These are phyloP conservation scores for Bovichtus variegatus DNA, from an alignment of 2,797 vertebrate species.

Conservation along the genomic window DNA sequence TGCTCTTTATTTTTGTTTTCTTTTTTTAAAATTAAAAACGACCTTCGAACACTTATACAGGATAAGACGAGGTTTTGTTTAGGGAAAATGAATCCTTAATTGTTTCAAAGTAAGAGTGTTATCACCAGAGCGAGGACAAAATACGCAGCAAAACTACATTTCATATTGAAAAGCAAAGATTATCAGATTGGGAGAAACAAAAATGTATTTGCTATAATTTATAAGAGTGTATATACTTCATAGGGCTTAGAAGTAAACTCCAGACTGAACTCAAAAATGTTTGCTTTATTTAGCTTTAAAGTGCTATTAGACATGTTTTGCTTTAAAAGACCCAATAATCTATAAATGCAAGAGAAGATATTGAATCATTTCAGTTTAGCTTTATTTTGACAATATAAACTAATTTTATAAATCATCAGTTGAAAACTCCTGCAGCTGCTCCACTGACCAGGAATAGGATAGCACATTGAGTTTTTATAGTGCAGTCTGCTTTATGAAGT, in stretches of 20 bases:
- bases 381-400: background rate
- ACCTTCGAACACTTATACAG: slow-evolving; percentile 63
- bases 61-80: slow-evolving; percentile 40
- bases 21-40: slow-evolving; percentile 23
- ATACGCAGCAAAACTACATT: slow-evolving; percentile 13
- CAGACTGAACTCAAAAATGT: background rate
- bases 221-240: background rate
- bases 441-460: background rate
- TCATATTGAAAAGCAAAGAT: background rate
- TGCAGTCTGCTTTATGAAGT: slow-evolving; percentile 34
- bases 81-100: slow-evolving; percentile 40
- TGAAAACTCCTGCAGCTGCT: background rate
- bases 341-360: background rate
- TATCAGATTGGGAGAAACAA: background rate
- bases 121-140: slow-evolving; percentile 10
- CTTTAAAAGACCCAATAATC: background rate
- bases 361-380: background rate
- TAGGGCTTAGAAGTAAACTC: background rate
- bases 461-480: slow-evolving; percentile 9
- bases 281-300: background rate
- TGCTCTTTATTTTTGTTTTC: slow-evolving; percentile 5
- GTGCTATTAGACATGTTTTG: background rate
- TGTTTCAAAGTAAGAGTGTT: slow-evolving; percentile 33
- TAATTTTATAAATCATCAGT: background rate
- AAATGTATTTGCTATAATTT: background rate